These are phyloP conservation scores for Aleiodes testaceus DNA, from an alignment of 2,888 invertebrate species.

Conservation along the genomic window DNA sequence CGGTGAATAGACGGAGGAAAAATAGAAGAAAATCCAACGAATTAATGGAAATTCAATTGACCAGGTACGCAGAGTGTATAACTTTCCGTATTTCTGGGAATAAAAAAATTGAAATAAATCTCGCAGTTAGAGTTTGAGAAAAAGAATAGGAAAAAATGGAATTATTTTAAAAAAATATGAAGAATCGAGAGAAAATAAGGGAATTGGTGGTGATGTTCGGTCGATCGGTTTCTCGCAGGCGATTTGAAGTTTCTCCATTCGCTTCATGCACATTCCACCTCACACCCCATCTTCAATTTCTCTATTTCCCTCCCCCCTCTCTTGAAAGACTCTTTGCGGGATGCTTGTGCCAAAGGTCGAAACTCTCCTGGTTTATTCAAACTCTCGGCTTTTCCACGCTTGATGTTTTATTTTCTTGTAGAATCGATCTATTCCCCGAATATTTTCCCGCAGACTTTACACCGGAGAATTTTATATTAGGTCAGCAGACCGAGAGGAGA, in stretches of 20 bases:
- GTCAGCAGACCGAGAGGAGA: constrained; percentile 32
- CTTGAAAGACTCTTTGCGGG: background rate
- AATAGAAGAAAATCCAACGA: background rate
- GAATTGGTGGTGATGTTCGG: constrained; percentile 32
- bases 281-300: constrained; percentile 15
- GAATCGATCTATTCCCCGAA: constrained; percentile 15
- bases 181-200: constrained; percentile 1
- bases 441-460: constrained; percentile 13
- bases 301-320: background rate
- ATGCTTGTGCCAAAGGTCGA: constrained; percentile 4
- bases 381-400: constrained; percentile 21
- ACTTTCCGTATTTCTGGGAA: background rate
- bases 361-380: constrained; percentile 32
- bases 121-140: background rate
- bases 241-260: constrained; percentile 39
- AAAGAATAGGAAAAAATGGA: background rate
- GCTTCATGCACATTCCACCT: constrained; percentile 26
- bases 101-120: background rate
- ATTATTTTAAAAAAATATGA: background rate
- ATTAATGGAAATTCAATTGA: constrained; percentile 26
- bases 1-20: background rate
- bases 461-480: constrained; percentile 42
- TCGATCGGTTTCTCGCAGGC: constrained; percentile 35
- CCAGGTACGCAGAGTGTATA: background rate
- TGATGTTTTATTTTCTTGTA: constrained; percentile 16